Evolutionary conservation across 2,797 vertebrate species (phyloP), one percentile per base, ranked within the genome.

Genomic region (Betta splendens): DNA sequence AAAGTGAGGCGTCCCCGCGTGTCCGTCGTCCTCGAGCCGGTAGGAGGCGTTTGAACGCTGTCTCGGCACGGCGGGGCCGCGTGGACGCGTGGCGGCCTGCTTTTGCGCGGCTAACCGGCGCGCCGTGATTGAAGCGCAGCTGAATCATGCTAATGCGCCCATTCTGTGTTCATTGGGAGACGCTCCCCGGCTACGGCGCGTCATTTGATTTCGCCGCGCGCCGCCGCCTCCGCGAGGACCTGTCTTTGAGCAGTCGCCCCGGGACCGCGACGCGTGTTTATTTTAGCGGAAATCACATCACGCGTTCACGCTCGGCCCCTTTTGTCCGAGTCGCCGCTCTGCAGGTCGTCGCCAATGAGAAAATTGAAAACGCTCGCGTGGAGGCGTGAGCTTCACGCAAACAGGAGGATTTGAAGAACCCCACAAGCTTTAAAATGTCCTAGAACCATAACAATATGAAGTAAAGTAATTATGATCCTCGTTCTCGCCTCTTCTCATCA

Each of bases 91-190:
- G 47, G 70, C 81, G 46, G 62, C 71, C 79, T 83, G 64, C 42
- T 44, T 77, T 80, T 81, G 78, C 71, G 81, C 70, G 74, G 75
- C 84, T 75, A 83, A 79, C 65, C 83, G 78, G 7, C 35, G 3
- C n/a, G 73, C 80, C 71, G 72, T 84, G 86, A 86, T 88, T 91
- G 87, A 87, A 72, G 85, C 86, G 54, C 82, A 86, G 82, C 82
- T 85, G 88, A 91, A 87, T 89, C 81, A 92, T 90, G 88, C 84
- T 90, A 86, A 91, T 92, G 81, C 79, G 60, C 75, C 79, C 80
- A 86, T 84, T 87, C 86, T 83, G 84, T 89, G 90, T 86, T 89
- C 82, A 86, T 85, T 83, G 81, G 52, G 65, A 78, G n/a, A 68
- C 59, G 77, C 76, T 84, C 78, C 87, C 84, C 80, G 75, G 81